These are phyloP conservation scores for Gadus chalcogrammus DNA, from an alignment of 2,113 vertebrate genomes.

Conservation along the genomic window DNA sequence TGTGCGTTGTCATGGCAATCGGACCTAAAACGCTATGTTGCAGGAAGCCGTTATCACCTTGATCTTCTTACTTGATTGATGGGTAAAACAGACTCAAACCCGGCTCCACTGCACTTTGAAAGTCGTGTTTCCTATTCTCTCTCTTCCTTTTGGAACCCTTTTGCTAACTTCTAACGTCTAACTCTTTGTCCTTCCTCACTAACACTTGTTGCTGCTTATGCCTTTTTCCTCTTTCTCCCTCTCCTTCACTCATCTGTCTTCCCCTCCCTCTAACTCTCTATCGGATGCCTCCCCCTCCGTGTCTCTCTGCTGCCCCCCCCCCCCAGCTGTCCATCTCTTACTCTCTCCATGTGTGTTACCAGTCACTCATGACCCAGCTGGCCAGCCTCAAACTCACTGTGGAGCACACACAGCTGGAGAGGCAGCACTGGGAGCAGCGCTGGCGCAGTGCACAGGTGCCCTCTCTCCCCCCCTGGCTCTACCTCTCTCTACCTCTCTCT, in stretches of 20 bases:
- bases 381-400: constrained; percentile 73
- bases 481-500: constrained; percentile 8
- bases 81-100: not conserved
- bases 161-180: not conserved
- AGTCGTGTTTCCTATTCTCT: not conserved
- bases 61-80: not conserved
- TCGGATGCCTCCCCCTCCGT: constrained; percentile 4
- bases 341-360: constrained; percentile 68
- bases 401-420: constrained; percentile 74
- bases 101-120: not conserved
- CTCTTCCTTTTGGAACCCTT: not conserved
- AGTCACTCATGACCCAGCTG: constrained; percentile 70
- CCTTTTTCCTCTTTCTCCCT: constrained; percentile 31
- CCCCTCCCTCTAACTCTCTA: constrained; percentile 21
- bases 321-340: constrained; percentile 69
- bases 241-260: constrained; percentile 23
- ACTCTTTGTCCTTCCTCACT: constrained; percentile 3
- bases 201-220: constrained; percentile 8
- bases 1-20: too few species aligned
- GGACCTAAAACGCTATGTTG: too few species aligned
- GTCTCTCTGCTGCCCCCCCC: constrained; percentile 41
- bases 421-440: constrained; percentile 71
- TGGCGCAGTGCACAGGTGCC: constrained; percentile 69
- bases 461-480: constrained; percentile 42
- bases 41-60: too few species aligned